phyloP scores from a whole-genome alignment of 92 coral and sea anemone genomes.

The Palythoa grandiflora region DNA sequence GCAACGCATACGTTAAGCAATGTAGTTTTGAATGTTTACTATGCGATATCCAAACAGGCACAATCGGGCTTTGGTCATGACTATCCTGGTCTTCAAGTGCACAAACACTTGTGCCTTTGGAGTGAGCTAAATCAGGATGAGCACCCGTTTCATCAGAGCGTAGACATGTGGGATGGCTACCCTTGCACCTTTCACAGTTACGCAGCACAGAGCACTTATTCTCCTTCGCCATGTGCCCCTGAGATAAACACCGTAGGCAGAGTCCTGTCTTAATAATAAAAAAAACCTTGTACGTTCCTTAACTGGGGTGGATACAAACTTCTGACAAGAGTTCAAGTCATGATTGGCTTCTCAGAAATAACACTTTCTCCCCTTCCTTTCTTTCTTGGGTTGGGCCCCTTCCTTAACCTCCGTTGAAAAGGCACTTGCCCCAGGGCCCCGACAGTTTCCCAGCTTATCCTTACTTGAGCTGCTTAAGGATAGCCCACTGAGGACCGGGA shows the following conservation, averaged over 20 bases:
- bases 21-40: constrained; percentile 25
- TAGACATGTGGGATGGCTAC: constrained; percentile 61
- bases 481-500: constrained; percentile 27
- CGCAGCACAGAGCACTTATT: constrained; percentile 43
- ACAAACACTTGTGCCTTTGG: constrained; percentile 49
- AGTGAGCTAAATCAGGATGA: constrained; percentile 2
- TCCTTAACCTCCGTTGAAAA: constrained; percentile 15
- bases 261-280: constrained; percentile 54
- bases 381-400: constrained; percentile 29
- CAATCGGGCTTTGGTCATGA: constrained; percentile 45
- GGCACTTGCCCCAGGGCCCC: constrained; percentile 17
- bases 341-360: constrained; percentile 12
- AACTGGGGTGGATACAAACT: constrained; percentile 17
- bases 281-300: constrained; percentile 56
- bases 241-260: constrained; percentile 54
- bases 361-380: constrained; percentile 17
- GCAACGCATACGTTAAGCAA: not conserved
- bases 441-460: constrained; percentile 13
- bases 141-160: constrained; percentile 30
- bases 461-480: constrained; percentile 18
- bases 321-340: constrained; percentile 20
- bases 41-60: constrained; percentile 29
- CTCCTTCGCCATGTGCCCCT: constrained; percentile 70
- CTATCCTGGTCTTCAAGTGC: constrained; percentile 20
- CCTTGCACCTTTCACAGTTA: constrained; percentile 53